Percentiles rank a stretch among this genome's conserved stretches.
Conservation (phyloP, 1,140 invertebrate species). For the Oedothorax gibbosus region DNA sequence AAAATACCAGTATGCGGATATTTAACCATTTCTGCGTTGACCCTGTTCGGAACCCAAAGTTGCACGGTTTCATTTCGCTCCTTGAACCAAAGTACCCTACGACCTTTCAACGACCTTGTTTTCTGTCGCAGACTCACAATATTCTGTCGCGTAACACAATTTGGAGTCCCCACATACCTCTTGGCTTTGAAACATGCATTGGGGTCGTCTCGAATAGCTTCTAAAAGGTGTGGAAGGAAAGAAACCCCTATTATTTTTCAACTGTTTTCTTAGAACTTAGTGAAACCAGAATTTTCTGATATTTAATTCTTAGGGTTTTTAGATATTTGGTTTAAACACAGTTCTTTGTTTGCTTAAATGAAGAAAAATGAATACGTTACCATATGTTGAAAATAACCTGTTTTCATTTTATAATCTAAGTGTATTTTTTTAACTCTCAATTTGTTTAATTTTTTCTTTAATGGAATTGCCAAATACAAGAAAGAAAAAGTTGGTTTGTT, state of each 20-base stretch:
- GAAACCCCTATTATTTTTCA: slow-evolving; percentile 21
- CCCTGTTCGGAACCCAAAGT: background rate
- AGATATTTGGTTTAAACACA: background rate
- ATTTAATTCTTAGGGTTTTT: too few species aligned
- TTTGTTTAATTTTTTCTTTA: too few species aligned
- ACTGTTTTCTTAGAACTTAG: background rate
- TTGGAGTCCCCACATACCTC: background rate
- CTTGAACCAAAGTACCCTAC: slow-evolving; percentile 13
- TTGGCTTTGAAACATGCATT: slow-evolving; percentile 11
- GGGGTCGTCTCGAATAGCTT: slow-evolving; percentile 18
- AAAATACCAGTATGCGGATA: background rate
- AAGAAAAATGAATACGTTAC: background rate
- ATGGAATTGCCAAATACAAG: too few species aligned
- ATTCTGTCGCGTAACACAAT: slow-evolving; percentile 34
- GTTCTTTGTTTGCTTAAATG: background rate
- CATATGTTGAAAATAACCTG: background rate
- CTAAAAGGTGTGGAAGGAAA: background rate
- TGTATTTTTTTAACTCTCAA: too few species aligned
- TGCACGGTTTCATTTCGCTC: background rate
- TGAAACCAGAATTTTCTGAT: background rate
- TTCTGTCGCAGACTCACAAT: slow-evolving; percentile 16
- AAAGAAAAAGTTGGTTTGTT: too few species aligned
- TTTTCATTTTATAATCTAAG: too few species aligned
- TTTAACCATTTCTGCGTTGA: background rate
- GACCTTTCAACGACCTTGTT: slow-evolving; percentile 38